Conservation (phyloP, 2,888 invertebrate genomes). For the Clivina fossor region DNA sequence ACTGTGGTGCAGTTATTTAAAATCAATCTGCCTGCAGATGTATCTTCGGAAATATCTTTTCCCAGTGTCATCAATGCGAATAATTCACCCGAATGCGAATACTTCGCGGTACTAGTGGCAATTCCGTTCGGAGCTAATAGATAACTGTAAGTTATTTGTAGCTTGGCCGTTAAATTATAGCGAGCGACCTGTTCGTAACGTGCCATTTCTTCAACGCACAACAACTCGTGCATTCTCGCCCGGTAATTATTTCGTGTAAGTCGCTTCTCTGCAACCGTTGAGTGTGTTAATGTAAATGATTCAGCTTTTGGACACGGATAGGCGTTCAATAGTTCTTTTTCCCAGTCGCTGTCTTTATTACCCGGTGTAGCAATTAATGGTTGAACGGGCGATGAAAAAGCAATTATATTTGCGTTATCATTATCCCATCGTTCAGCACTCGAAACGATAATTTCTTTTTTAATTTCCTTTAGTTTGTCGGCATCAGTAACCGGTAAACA, state of each 20-base stretch:
- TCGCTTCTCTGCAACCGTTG: conserved; percentile 64
- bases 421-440: conserved; percentile 65
- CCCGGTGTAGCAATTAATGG: conserved; percentile 55
- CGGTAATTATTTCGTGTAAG: conserved; percentile 71
- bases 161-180: conserved; percentile 66
- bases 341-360: conserved; percentile 53
- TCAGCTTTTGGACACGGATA: conserved; percentile 69
- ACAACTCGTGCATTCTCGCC: conserved; percentile 71
- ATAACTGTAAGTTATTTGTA: conserved; percentile 67
- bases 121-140: conserved; percentile 68
- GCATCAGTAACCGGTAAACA: conserved; percentile 70
- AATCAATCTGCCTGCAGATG: conserved; percentile 76
- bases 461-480: conserved; percentile 64
- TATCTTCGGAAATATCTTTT: conserved; percentile 78
- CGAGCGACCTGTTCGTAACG: conserved; percentile 69
- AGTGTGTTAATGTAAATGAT: conserved; percentile 68
- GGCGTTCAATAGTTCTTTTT: conserved; percentile 58
- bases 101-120: conserved; percentile 72
- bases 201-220: conserved; percentile 77
- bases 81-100: conserved; percentile 73
- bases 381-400: conserved; percentile 60
- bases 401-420: conserved; percentile 57
- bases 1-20: conserved; percentile 75
- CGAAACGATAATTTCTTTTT: conserved; percentile 63
- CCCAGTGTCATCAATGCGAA: conserved; percentile 73